Percentiles rank a stretch among this genome's conserved stretches.
phyloP scores from a whole-genome alignment of 2,113 vertebrate species.

The Cepphus grylle region DNA sequence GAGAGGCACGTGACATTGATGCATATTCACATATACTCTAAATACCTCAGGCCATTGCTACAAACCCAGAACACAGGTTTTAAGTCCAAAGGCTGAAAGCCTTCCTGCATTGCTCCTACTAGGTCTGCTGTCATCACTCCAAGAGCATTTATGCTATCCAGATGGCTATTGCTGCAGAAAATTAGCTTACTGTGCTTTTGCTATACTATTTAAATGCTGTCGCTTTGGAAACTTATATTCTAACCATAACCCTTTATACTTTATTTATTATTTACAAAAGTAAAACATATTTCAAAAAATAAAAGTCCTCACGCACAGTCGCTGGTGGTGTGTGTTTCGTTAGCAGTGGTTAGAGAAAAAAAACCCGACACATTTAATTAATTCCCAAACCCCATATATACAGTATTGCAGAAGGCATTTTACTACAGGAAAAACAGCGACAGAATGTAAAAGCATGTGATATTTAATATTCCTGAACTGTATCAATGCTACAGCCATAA shows the following conservation, averaged over 20 bases:
- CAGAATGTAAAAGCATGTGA: background rate
- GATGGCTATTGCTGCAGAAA: background rate
- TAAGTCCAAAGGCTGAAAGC: background rate
- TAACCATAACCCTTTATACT: background rate
- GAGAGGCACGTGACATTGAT: background rate
- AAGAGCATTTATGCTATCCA: background rate
- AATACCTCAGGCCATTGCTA: background rate
- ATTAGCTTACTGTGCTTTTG: background rate
- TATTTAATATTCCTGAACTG: constrained; percentile 1
- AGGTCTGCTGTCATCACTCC: background rate
- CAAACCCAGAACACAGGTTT: background rate
- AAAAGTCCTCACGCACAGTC: background rate
- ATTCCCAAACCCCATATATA: background rate
- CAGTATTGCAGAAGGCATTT: background rate
- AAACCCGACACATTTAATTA: background rate
- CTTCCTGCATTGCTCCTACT: background rate
- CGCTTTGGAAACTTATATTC: background rate
- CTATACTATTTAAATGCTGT: background rate
- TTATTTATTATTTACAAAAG: background rate
- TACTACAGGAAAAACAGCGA: background rate
- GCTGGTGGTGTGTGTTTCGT: background rate
- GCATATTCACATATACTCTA: background rate
- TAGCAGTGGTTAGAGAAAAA: background rate
- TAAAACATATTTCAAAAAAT: background rate
- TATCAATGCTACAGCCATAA: background rate